Percentiles rank a stretch among this genome's conserved stretches.
Evolutionary conservation across 2,888 invertebrate species (phyloP).

Genomic region (Drosophila diplacantha): DNA sequence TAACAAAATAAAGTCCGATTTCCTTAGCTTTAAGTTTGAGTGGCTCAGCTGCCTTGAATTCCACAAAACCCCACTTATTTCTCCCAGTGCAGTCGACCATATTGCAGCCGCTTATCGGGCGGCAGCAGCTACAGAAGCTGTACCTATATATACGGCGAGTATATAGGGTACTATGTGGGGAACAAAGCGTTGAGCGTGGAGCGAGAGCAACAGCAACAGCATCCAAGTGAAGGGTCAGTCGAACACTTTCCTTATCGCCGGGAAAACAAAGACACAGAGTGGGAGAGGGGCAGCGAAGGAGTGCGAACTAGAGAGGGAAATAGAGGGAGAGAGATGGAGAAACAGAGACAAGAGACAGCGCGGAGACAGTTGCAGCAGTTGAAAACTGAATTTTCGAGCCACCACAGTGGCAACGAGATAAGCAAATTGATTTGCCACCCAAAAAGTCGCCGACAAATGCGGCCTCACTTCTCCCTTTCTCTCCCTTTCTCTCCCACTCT

Average conservation of each 20-base stretch:
- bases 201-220: slow-evolving; percentile 16
- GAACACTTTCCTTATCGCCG: slow-evolving; percentile 23
- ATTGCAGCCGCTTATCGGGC: slow-evolving; percentile 34
- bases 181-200: background rate
- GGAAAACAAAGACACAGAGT: slow-evolving; percentile 3
- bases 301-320: too few relatives aligned
- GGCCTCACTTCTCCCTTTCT: slow-evolving; percentile 1
- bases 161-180: background rate
- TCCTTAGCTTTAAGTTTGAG: too few relatives aligned
- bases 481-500: background rate
- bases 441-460: slow-evolving; percentile 20
- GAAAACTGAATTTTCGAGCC: slow-evolving; percentile 4
- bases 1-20: too few relatives aligned
- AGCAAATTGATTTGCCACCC: slow-evolving; percentile 60
- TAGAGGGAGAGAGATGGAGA: background rate
- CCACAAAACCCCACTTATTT: background rate
- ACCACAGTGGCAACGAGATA: slow-evolving; percentile 20
- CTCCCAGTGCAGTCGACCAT: slow-evolving; percentile 21
- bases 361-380: background rate
- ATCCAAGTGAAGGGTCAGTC: slow-evolving; percentile 28
- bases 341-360: background rate
- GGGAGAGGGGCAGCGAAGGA: background rate
- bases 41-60: background rate
- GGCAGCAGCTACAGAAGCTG: slow-evolving; percentile 23
- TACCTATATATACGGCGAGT: slow-evolving; percentile 2